Evolutionary conservation across 1,140 invertebrate genomes (phyloP).

Genomic region (Drosophila cardini): DNA sequence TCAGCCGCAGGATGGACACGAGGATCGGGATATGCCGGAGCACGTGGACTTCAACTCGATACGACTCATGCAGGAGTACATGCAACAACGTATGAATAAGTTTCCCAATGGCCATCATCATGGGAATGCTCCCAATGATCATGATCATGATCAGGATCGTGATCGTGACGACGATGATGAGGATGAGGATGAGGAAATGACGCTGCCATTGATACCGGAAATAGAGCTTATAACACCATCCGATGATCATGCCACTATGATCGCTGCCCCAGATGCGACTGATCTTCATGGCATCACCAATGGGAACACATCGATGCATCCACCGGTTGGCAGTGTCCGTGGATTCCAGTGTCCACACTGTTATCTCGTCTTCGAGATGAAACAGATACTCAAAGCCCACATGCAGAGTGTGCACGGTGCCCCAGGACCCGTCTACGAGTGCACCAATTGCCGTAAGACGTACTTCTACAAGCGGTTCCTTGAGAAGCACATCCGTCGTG

Average conservation of each 20-base stretch:
- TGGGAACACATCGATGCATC: slow-evolving; percentile 17
- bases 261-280: background rate
- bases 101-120: slow-evolving; percentile 62
- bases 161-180: slow-evolving; percentile 43
- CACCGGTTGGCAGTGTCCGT: slow-evolving; percentile 12
- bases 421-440: slow-evolving; percentile 79
- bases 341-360: slow-evolving; percentile 81
- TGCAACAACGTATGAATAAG: slow-evolving; percentile 81
- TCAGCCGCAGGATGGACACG: slow-evolving; percentile 13
- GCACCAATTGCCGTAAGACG: slow-evolving; percentile 81
- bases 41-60: slow-evolving; percentile 75
- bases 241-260: slow-evolving; percentile 53
- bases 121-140: slow-evolving; percentile 11
- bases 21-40: slow-evolving; percentile 67
- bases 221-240: slow-evolving; percentile 79
- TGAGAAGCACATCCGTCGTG: slow-evolving; percentile 79
- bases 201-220: slow-evolving; percentile 77
- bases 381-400: slow-evolving; percentile 80
- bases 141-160: slow-evolving; percentile 14
- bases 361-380: slow-evolving; percentile 79
- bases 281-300: slow-evolving; percentile 38
- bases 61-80: slow-evolving; percentile 80
- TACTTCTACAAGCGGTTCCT: slow-evolving; percentile 83
- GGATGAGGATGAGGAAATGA: slow-evolving; percentile 73
- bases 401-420: slow-evolving; percentile 82